A percentile compares a stretch with the other conserved stretches of the same genome.
These are phyloP conservation scores for Danionella cerebrum DNA, from an alignment of 2,113 vertebrate genomes.

Conservation along the genomic window DNA sequence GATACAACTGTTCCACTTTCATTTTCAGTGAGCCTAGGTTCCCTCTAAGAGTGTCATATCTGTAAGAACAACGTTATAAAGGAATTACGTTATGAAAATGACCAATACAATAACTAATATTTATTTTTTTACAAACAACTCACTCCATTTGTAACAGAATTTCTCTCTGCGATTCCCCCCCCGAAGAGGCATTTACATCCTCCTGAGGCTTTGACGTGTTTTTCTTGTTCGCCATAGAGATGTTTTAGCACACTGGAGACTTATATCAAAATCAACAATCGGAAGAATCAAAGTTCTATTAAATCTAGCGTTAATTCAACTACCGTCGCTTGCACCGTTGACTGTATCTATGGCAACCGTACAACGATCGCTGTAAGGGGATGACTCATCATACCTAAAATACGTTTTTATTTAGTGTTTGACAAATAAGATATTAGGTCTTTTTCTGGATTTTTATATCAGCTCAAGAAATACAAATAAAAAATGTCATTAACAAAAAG, in stretches of 20 bases:
- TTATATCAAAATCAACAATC: too few species aligned
- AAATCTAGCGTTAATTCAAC: too few species aligned
- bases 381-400: too few species aligned
- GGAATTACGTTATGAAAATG: background rate
- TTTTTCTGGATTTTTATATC: too few species aligned
- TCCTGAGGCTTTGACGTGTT: background rate
- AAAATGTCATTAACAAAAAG: too few species aligned
- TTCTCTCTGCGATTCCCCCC: conserved; percentile 9
- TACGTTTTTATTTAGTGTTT: too few species aligned
- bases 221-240: conserved; percentile 21
- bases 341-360: too few species aligned
- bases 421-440: too few species aligned
- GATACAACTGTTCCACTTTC: conserved; percentile 43
- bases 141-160: conserved; percentile 37
- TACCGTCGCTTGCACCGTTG: too few species aligned
- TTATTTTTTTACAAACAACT: background rate
- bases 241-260: background rate
- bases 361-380: too few species aligned
- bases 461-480: too few species aligned
- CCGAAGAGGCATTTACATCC: background rate
- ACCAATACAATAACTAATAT: background rate
- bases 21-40: conserved; percentile 38
- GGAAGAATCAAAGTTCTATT: too few species aligned
- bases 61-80: background rate
- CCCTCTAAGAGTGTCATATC: conserved; percentile 38